A percentile compares a stretch with the other conserved stretches of the same genome.
phyloP scores from a whole-genome alignment of 2,113 vertebrate genomes.

The Phoenicopterus ruber region DNA sequence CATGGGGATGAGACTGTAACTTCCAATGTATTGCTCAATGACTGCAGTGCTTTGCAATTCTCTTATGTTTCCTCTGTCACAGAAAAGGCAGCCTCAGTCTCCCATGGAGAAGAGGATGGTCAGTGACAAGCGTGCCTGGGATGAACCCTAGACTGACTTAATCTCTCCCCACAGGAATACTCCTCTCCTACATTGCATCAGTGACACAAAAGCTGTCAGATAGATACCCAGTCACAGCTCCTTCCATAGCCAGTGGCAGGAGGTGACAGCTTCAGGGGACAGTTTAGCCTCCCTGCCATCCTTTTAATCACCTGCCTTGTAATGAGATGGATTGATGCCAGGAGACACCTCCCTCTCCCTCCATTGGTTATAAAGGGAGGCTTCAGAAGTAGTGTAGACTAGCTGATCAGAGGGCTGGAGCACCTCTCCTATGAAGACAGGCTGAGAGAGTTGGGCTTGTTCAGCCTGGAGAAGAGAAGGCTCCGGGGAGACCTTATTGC shows the following conservation, averaged over 20 bases:
- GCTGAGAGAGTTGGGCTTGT: not conserved
- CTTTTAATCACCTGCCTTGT: not conserved
- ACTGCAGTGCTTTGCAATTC: not conserved
- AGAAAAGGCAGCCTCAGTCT: not conserved
- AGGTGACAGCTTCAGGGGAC: not conserved
- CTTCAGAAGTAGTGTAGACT: not conserved
- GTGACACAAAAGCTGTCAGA: not conserved
- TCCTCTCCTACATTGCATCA: not conserved
- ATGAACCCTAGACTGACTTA: not conserved
- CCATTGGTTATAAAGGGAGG: not conserved
- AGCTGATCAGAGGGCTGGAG: not conserved
- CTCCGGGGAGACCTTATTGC: accelerated
- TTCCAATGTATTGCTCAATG: not conserved
- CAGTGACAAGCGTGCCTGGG: not conserved
- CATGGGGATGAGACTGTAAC: not conserved
- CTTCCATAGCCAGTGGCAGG: not conserved
- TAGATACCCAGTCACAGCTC: not conserved
- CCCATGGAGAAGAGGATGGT: not conserved
- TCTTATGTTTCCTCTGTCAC: not conserved
- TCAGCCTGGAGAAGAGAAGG: not conserved
- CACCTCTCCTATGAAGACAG: not conserved
- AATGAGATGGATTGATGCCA: not conserved
- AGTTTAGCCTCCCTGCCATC: not conserved
- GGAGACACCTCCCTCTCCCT: not conserved
- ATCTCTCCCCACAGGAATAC: not conserved